Evolutionary conservation across 2,113 vertebrate genomes (phyloP).

Genomic region (Periophthalmus modestus): DNA sequence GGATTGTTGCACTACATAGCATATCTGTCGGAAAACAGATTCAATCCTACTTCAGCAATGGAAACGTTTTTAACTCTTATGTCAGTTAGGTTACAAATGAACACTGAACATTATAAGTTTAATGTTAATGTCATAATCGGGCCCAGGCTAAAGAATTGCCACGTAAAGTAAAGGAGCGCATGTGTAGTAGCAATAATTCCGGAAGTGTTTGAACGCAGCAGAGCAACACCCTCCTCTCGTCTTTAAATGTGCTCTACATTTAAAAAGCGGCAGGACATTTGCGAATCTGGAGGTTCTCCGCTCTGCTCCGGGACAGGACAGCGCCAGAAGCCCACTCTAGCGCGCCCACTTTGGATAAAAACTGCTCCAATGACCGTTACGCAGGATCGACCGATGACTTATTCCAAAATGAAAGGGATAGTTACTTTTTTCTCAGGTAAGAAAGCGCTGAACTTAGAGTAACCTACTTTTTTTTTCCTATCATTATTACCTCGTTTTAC

Average conservation of each 20-base stretch:
- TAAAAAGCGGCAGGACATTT: slow-evolving; percentile 1
- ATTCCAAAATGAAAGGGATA: slow-evolving; percentile 74
- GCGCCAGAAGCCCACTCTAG: background rate
- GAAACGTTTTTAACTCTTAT: background rate
- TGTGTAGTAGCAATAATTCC: background rate
- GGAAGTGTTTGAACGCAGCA: slow-evolving; percentile 40
- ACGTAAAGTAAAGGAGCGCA: no score
- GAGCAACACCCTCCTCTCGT: background rate
- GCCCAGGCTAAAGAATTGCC: no score
- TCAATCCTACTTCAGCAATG: no score
- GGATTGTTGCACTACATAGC: background rate
- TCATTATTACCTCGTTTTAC: background rate
- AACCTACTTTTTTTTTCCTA: background rate
- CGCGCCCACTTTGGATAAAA: background rate
- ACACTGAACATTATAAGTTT: no score
- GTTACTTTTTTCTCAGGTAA: slow-evolving; percentile 76
- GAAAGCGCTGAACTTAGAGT: background rate
- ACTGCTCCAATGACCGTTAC: slow-evolving; percentile 61
- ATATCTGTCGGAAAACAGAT: no score
- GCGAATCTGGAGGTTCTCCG: background rate
- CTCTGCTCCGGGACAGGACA: background rate
- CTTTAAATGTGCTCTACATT: background rate
- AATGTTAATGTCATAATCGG: no score
- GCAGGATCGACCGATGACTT: slow-evolving; percentile 59
- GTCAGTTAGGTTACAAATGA: background rate